A percentile compares a stretch with the other conserved stretches of the same genome.
Conservation (phyloP, 1,140 invertebrate genomes). For the Drosophila guanche region DNA sequence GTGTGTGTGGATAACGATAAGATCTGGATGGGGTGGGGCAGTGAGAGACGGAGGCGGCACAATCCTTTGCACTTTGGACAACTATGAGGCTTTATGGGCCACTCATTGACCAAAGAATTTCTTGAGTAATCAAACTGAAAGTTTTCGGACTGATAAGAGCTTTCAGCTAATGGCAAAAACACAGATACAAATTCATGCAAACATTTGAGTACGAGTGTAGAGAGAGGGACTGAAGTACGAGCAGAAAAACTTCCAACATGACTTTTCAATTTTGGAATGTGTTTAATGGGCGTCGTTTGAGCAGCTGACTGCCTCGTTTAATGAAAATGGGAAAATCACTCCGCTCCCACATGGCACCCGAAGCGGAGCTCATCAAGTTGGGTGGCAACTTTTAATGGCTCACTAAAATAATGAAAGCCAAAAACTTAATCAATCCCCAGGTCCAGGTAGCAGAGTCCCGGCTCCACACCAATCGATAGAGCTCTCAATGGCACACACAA, state of each 20-base stretch:
- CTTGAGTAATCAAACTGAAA: slow-evolving; percentile 69
- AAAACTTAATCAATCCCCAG: slow-evolving; percentile 31
- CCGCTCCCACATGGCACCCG: neutral
- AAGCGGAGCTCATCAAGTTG: slow-evolving; percentile 18
- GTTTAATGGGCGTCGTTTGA: slow-evolving; percentile 59
- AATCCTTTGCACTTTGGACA: slow-evolving; percentile 40
- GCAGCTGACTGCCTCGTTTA: slow-evolving; percentile 38
- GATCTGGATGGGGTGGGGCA: neutral
- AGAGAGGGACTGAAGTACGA: no score
- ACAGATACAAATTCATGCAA: slow-evolving; percentile 79
- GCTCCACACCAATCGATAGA: slow-evolving; percentile 17
- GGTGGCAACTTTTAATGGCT: slow-evolving; percentile 37
- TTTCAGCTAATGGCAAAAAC: slow-evolving; percentile 60
- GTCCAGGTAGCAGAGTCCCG: slow-evolving; percentile 23
- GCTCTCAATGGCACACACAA: neutral
- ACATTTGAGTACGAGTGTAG: slow-evolving; percentile 34
- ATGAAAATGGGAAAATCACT: slow-evolving; percentile 24
- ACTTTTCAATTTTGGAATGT: slow-evolving; percentile 76
- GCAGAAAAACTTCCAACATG: slow-evolving; percentile 43
- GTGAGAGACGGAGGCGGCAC: neutral
- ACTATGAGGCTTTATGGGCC: slow-evolving; percentile 49
- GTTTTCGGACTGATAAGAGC: slow-evolving; percentile 60
- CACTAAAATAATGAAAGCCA: slow-evolving; percentile 46
- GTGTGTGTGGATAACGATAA: slow-evolving; percentile 15
- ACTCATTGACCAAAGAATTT: slow-evolving; percentile 49